A percentile compares a stretch with the other conserved stretches of the same genome.
Conservation (phyloP, 2,113 vertebrate species). For the Cinclus mexicanus region DNA sequence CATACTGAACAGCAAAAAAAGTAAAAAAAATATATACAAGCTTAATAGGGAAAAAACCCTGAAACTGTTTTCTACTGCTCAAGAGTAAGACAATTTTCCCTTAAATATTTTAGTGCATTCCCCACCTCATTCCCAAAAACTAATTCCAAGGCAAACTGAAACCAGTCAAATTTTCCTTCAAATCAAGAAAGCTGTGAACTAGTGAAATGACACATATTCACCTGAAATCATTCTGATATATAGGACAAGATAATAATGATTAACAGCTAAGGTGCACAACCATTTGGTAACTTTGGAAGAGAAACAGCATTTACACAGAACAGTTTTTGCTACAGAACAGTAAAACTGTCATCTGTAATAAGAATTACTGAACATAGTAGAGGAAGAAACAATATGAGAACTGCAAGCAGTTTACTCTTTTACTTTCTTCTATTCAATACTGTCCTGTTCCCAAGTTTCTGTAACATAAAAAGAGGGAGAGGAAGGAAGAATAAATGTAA, state of each 20-base stretch:
- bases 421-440: constrained; percentile 27
- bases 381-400: background rate
- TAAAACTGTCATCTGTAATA: background rate
- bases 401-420: constrained; percentile 8
- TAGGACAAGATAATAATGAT: background rate
- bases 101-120: background rate
- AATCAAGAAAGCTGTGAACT: background rate
- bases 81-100: background rate
- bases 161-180: background rate
- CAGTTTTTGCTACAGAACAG: background rate
- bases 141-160: background rate
- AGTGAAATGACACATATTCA: background rate
- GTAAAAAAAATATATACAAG: background rate
- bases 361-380: background rate
- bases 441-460: constrained; percentile 26
- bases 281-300: background rate
- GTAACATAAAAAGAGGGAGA: background rate
- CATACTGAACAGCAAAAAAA: background rate
- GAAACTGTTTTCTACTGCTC: background rate
- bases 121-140: background rate
- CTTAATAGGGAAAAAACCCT: background rate
- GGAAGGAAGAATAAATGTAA: background rate
- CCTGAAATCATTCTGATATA: constrained; percentile 14
- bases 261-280: background rate
- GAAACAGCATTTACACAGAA: background rate